Evolutionary conservation across 2,888 invertebrate genomes (phyloP).

Genomic region (Chrysina gloriosa): DNA sequence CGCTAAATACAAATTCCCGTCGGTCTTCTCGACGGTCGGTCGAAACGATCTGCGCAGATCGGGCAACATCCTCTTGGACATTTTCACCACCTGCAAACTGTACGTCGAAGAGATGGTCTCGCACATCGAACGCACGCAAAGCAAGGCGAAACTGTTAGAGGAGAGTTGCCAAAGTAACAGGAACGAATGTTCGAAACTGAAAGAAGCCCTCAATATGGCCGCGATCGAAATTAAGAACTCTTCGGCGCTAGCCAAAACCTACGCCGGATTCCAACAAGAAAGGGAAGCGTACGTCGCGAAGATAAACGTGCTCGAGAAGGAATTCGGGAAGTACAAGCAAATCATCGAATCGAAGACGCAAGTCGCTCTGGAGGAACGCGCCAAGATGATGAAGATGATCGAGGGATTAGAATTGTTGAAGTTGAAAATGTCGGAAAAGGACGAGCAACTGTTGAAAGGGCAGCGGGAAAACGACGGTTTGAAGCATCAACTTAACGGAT

Average conservation of each 20-base stretch:
- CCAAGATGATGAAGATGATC: slow-evolving; percentile 18
- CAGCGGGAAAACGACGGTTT: slow-evolving; percentile 43
- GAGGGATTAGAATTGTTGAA: slow-evolving; percentile 35
- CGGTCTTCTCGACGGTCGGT: slow-evolving; percentile 47
- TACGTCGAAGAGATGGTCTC: slow-evolving; percentile 20
- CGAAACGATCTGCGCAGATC: slow-evolving; percentile 50
- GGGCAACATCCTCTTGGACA: slow-evolving; percentile 22
- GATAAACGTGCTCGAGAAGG: slow-evolving; percentile 9
- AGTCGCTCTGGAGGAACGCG: slow-evolving; percentile 1
- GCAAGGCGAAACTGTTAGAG: not conserved
- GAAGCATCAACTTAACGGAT: slow-evolving; percentile 54
- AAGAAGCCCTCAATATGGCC: slow-evolving; percentile 12
- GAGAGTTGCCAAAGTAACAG: not conserved
- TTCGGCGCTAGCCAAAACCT: slow-evolving; percentile 20
- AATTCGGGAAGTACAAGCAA: slow-evolving; percentile 11
- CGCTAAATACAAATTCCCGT: slow-evolving; percentile 52
- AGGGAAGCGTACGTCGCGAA: slow-evolving; percentile 30
- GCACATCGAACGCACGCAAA: not conserved
- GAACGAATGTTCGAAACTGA: slow-evolving; percentile 22
- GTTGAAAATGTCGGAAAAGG: slow-evolving; percentile 17
- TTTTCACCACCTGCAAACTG: slow-evolving; percentile 20
- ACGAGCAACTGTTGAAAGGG: slow-evolving; percentile 14
- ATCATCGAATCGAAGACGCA: not conserved
- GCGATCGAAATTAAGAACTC: slow-evolving; percentile 9
- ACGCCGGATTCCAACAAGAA: not conserved